These are phyloP conservation scores for Trichacis sp. DNA, from an alignment of 2,888 invertebrate species.

Conservation along the genomic window DNA sequence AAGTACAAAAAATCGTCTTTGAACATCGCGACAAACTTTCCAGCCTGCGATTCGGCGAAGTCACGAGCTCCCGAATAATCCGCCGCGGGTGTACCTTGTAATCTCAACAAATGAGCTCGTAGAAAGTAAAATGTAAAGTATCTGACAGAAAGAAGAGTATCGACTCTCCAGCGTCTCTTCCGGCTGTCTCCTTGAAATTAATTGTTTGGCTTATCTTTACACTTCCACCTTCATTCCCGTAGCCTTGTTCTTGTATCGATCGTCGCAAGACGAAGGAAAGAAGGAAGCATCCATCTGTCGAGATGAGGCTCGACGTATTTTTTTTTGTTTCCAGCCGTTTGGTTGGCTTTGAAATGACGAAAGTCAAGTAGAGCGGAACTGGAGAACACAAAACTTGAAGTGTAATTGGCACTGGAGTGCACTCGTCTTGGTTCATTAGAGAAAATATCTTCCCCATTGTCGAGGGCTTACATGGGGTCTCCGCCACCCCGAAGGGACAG, in stretches of 20 bases:
- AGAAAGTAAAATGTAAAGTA: slow-evolving; percentile 4
- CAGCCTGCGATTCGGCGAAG: not conserved
- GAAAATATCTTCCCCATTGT: slow-evolving; percentile 68
- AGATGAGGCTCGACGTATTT: slow-evolving; percentile 24
- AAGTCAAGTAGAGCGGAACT: slow-evolving; percentile 63
- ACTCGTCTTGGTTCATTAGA: slow-evolving; percentile 69
- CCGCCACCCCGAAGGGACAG: slow-evolving; percentile 52
- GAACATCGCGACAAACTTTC: no score
- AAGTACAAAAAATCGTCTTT: no score
- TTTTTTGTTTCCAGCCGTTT: slow-evolving; percentile 47
- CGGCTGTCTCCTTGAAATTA: slow-evolving; percentile 55
- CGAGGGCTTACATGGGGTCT: slow-evolving; percentile 59
- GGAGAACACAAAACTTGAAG: slow-evolving; percentile 62
- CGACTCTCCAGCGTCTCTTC: slow-evolving; percentile 23
- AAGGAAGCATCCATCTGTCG: slow-evolving; percentile 35
- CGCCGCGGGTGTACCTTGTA: not conserved
- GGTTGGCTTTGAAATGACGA: slow-evolving; percentile 64
- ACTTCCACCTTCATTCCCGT: slow-evolving; percentile 47
- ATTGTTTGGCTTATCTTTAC: slow-evolving; percentile 63
- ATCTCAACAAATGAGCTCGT: slow-evolving; percentile 6
- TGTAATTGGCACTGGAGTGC: slow-evolving; percentile 69
- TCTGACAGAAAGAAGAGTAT: slow-evolving; percentile 34
- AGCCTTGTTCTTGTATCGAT: slow-evolving; percentile 54
- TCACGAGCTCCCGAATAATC: not conserved
- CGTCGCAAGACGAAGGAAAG: slow-evolving; percentile 39